A percentile compares a stretch with the other conserved stretches of the same genome.
phyloP scores from a whole-genome alignment of 1,140 invertebrate genomes.

The Mizuhopecten yessoensis region DNA sequence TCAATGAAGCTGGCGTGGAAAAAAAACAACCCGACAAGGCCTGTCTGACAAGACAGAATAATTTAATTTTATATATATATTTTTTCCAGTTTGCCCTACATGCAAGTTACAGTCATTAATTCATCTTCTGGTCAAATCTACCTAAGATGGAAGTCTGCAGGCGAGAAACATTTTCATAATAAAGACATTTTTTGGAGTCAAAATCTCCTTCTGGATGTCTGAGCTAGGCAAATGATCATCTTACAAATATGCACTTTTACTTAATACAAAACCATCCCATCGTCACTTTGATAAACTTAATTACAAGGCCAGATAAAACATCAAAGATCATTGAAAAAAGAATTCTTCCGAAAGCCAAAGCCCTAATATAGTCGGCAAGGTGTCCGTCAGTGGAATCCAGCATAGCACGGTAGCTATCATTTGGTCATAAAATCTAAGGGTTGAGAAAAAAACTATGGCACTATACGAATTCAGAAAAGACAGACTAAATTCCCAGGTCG shows the following conservation, averaged over 20 bases:
- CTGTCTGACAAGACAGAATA: too few relatives aligned
- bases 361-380: background rate
- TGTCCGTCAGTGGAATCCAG: background rate
- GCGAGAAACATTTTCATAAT: too few relatives aligned
- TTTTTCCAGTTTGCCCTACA: too few relatives aligned
- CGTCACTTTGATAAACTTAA: background rate
- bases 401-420: background rate
- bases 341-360: background rate
- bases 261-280: too few relatives aligned
- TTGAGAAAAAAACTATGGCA: background rate
- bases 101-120: background rate
- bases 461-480: background rate
- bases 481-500: constrained; percentile 1
- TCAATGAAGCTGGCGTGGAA: background rate
- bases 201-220: too few relatives aligned
- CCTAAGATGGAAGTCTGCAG: too few relatives aligned
- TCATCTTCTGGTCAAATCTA: background rate
- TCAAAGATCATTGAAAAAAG: background rate
- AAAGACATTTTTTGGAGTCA: too few relatives aligned
- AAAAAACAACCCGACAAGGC: background rate
- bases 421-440: background rate
- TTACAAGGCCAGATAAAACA: background rate
- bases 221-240: too few relatives aligned
- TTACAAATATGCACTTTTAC: too few relatives aligned
- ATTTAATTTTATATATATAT: too few relatives aligned